Conservation (phyloP, 2,113 vertebrate species). For the Microcebus tavaratra region DNA sequence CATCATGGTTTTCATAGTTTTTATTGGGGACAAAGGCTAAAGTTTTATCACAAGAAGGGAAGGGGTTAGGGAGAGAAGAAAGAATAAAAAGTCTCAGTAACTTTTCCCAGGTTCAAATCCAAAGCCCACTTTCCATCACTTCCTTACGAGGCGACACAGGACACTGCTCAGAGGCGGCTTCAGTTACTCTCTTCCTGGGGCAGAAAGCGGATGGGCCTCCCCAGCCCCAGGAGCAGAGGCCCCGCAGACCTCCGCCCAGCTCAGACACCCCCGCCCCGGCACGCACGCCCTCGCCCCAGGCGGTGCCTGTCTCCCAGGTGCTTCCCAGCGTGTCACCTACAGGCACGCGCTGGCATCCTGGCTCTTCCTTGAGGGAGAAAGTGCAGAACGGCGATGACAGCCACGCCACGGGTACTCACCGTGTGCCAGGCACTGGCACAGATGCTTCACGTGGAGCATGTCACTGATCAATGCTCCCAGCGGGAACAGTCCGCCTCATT, state of each 20-base stretch:
- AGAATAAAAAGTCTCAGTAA: too few relatives aligned
- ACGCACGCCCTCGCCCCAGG: too few relatives aligned
- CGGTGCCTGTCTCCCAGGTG: background rate
- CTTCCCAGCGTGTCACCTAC: background rate
- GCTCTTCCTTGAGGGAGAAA: background rate
- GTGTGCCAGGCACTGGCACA: background rate
- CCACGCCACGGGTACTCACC: background rate
- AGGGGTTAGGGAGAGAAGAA: background rate
- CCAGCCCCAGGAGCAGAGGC: background rate
- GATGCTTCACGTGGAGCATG: background rate
- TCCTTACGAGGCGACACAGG: too few relatives aligned
- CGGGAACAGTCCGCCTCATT: background rate
- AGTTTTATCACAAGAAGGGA: background rate
- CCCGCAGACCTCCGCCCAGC: too few relatives aligned
- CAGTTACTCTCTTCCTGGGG: background rate
- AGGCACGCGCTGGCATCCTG: background rate
- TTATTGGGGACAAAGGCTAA: background rate
- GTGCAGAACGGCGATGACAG: background rate
- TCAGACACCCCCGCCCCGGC: background rate
- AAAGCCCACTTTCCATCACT: too few relatives aligned
- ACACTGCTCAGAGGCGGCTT: background rate
- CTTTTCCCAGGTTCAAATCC: too few relatives aligned
- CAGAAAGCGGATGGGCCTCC: background rate
- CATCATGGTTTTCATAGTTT: background rate
- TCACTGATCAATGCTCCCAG: background rate